Evolutionary conservation across 2,888 invertebrate genomes (phyloP), one percentile per base, ranked within the genome.

Genomic region (Piscicola geometra): DNA sequence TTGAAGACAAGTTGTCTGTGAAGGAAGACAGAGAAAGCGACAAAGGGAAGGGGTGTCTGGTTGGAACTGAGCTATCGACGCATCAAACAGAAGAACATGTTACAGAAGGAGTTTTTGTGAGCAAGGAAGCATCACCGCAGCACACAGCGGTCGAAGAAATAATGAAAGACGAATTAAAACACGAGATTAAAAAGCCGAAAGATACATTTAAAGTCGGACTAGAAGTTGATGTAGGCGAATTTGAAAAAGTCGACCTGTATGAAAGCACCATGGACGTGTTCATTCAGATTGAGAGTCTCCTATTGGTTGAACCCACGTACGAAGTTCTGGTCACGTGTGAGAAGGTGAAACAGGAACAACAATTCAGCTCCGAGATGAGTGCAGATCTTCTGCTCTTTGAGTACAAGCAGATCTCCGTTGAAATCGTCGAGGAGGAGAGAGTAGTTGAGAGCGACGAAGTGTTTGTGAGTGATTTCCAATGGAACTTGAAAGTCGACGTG

Each of bases 401-500:
- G 68, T 35, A 18, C 30, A 2, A 67, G 68, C 36, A 35, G 32
- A 35, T 18, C 9, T 2, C 5, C 35, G 36, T 41, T 5, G 28
- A 70, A 18, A 2, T 68, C 21, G 47, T n/a, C 1, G 32, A 68
- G 28, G 68, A 21, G 1, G 67, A 68, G 47, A 41, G 12, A 5
- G 67, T 36, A 18, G 70, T 69, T n/a, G 5, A 25, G 30, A 75
- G 28, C 1, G 36, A 47, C 9, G 78, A 71, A 35, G 41, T 30
- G 18, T n/a, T 71, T 47, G n/a, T 52, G 28, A 75, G 28, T 18
- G 36, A 75, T 0, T 32, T 47, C 47, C 9, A 75, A 5, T 12
- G 41, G 21, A 30, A 12, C 28, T 18, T 32, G 32, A 72, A 50
- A 76, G 56, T 69, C 35, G 52, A 67, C 64, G 41, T 70, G 50